Evolutionary conservation across 2,797 vertebrate genomes (phyloP), one percentile per base, ranked within the genome.

Genomic region (Hybognathus amarus): DNA sequence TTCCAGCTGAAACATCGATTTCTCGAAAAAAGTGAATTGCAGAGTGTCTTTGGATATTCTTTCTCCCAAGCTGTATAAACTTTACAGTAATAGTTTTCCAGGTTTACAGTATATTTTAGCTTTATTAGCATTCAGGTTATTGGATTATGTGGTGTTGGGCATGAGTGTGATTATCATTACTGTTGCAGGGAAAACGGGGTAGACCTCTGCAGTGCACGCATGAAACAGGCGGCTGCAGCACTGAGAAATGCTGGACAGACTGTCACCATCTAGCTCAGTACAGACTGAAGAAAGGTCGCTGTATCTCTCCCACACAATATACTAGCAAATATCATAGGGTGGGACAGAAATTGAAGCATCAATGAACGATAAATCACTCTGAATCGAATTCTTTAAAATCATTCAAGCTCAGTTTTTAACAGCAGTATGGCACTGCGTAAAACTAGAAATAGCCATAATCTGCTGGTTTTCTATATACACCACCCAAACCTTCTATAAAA

Each of bases 231-330:
- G 36, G 98, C 98, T 7, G 95, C 97, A 22, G 96, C 97, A 76
- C 91, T 99, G 92, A 99, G 99, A 93, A 98, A 97, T 0, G 98
- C 98, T 13, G 98, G 98, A 78, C 97, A 98, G 77, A 95, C 95
- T 0, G 98, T 98, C 83, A 97, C 96, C 33, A 98, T 99, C 40
- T 97, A 88, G 97, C 97, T 40, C 97, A 99, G 79, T 99, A 97
- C 92, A 95, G 96, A 90, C 97, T 20, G 97, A 98, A 93, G 98
- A 97, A 97, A 93, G 27, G 83, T 47, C 9, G 22, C n/a, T n/a
- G n/a, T n/a, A n/a, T n/a, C n/a, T n/a, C n/a, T n/a, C n/a, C n/a
- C n/a, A n/a, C n/a, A n/a, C n/a, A n/a, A n/a, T n/a, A n/a, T n/a
- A n/a, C n/a, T n/a, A n/a, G n/a, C n/a, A n/a, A n/a, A n/a, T n/a